Evolutionary conservation across 2,888 invertebrate species (phyloP).

Genomic region (Timandra comae): DNA sequence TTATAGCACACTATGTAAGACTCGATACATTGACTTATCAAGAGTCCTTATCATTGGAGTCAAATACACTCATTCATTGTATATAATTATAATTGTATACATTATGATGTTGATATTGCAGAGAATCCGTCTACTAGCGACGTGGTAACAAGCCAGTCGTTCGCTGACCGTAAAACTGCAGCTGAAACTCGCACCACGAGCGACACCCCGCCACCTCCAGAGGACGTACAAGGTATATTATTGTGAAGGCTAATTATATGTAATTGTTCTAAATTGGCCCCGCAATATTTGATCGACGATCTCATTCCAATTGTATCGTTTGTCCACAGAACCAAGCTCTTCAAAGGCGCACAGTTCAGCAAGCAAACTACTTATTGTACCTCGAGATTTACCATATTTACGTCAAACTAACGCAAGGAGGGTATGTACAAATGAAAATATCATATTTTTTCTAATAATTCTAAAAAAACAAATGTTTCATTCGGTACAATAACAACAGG

Average conservation of each 20-base stretch:
- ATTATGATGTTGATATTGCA: conserved; percentile 45
- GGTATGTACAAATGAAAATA: too few relatives aligned
- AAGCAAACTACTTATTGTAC: conserved; percentile 67
- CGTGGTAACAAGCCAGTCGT: conserved; percentile 32
- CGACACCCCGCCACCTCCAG: conserved; percentile 50
- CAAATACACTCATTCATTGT: conserved; percentile 51
- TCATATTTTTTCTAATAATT: too few relatives aligned
- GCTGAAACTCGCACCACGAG: conserved; percentile 42
- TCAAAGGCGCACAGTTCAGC: conserved; percentile 52
- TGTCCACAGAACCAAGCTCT: conserved; percentile 56
- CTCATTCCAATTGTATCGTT: conserved; percentile 1
- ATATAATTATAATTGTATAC: conserved; percentile 37
- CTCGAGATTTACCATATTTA: conserved; percentile 68
- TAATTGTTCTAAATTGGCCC: too few relatives aligned
- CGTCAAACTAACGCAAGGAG: conserved; percentile 74
- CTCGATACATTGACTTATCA: conserved; percentile 43
- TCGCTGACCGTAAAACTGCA: conserved; percentile 42
- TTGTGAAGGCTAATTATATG: too few relatives aligned
- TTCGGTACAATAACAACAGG: too few relatives aligned
- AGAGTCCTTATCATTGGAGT: conserved; percentile 51
- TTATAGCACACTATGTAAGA: conserved; percentile 27
- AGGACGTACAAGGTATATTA: conserved; percentile 54
- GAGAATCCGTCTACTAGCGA: conserved; percentile 50
- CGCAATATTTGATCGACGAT: conserved; percentile 8
- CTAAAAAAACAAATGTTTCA: too few relatives aligned